Base-by-base conservation (phyloP, 2,888 invertebrate species). In the Meta bourneti region DNA sequence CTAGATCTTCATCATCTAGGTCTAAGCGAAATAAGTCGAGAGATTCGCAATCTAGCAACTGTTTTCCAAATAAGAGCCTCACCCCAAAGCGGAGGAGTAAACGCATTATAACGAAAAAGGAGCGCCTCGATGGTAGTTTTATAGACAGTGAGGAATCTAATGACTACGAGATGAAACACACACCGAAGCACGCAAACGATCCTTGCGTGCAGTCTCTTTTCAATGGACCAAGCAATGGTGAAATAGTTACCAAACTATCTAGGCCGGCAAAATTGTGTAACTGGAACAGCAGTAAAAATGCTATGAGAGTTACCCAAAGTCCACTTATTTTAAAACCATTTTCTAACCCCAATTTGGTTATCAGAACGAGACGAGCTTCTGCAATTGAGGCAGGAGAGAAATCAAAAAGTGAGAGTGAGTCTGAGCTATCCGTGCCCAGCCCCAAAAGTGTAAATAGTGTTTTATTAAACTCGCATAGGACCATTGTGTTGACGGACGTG, bases 1-100 rank as follows among this genome's bases (percentile, higher is more conserved):
- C 97, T 96, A 96, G 95, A 95, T 94, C 94, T 69, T 91, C 78
- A 78, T 89, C 90, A 79, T 84, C 88, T 82, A 72, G 83, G n/a
- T 87, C 80, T 74, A 85, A 81, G 20, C 61, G 81, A 19, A 77
- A 20, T 84, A 80, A 70, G 61, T 69, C 75, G 16, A 61, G 77
- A n/a, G 79, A 54, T 71, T 75, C 51, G 9, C 49, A 52, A 61
- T 72, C 72, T 19, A 75, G n/a, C n/a, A 85, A 79, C 13, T 61
- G 19, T 20, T 78, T 79, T 48, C n/a, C 48, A n/a, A 19, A 5
- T 52, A 52, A 74, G 20, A 49, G 7, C 19, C 6, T 51, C 20
- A 61, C 85, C 71, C 91, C 89, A 11, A 90, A 87, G 16, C 75
- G 92, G 1, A 75, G 92, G 54, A 93, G 91, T 61, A 54, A 51